Conservation (phyloP, 2,113 vertebrate genomes). For the Ondatra zibethicus region DNA sequence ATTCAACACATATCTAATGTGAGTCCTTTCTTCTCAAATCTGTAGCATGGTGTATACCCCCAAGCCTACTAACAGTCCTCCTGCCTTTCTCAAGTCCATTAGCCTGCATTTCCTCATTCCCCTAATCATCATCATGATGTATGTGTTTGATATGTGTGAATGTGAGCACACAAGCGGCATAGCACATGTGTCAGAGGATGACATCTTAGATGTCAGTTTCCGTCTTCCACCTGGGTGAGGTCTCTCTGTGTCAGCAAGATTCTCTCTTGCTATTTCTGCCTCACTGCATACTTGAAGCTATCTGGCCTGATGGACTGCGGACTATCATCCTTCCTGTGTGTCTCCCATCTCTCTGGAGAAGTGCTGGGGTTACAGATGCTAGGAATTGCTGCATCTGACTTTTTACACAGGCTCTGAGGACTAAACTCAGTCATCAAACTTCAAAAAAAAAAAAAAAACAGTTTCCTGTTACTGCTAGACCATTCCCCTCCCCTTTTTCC, state of each 20-base stretch:
- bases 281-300: not conserved
- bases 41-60: not conserved
- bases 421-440: not conserved
- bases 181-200: not conserved
- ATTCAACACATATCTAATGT: not conserved
- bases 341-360: not conserved
- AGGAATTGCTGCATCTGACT: too few species aligned
- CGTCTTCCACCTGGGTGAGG: too few species aligned
- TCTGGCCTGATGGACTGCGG: not conserved
- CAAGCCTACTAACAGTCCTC: rapidly evolving
- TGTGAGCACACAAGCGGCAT: too few species aligned
- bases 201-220: too few species aligned
- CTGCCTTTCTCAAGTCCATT: not conserved
- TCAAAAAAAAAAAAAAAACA: not conserved
- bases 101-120: not conserved
- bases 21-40: not conserved
- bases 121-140: not conserved
- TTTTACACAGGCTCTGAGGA: not conserved
- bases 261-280: not conserved
- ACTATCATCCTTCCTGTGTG: not conserved
- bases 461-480: not conserved
- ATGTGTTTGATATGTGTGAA: not conserved
- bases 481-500: too few species aligned
- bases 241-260: not conserved
- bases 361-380: not conserved